Evolutionary conservation across 2,888 invertebrate genomes (phyloP), one percentile per base, ranked within the genome.

Genomic region (Meteorus colon): DNA sequence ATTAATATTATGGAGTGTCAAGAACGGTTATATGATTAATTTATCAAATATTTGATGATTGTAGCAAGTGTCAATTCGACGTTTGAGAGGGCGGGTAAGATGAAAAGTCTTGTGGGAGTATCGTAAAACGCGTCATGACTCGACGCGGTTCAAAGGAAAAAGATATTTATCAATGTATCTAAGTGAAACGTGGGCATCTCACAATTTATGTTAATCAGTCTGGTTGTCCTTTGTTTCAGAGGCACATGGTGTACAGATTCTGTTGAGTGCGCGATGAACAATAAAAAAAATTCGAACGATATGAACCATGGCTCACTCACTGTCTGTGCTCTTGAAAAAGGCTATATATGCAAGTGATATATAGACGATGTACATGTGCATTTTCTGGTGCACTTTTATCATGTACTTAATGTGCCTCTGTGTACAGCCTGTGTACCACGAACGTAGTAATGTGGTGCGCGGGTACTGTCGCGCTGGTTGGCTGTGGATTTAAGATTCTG

Each of bases 171-270:
- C 74, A 75, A 51, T 69, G 77, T 79, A 75, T 78, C 74, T 80
- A 75, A 82, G 82, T 82, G 83, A 83, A 84, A 85, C 83, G 86
- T 85, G 85, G 87, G 89, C 89, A 88, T 89, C 87, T 86, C 83
- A 80, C 81, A 84, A 86, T 86, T 87, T 88, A 87, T 88, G 82
- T 89, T 88, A 87, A 89, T 90, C 88, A 89, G 88, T 89, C 89
- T 91, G 92, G 90, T 92, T 92, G 92, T 93, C 91, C 91, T 90
- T 90, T 92, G 93, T 92, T 95, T 94, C 95, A 95, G 95, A 95
- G 95, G 95, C 95, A 95, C 94, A 94, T 94, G 94, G 84, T 88
- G 88, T 88, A 89, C 89, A 87, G 87, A 87, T 85, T 86, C 84
- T 85, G 86, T 87, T 88, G 88, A 88, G 88, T 88, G 88, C 85